Evolutionary conservation across 2,888 invertebrate genomes (phyloP).

Genomic region (Morpho achilles): DNA sequence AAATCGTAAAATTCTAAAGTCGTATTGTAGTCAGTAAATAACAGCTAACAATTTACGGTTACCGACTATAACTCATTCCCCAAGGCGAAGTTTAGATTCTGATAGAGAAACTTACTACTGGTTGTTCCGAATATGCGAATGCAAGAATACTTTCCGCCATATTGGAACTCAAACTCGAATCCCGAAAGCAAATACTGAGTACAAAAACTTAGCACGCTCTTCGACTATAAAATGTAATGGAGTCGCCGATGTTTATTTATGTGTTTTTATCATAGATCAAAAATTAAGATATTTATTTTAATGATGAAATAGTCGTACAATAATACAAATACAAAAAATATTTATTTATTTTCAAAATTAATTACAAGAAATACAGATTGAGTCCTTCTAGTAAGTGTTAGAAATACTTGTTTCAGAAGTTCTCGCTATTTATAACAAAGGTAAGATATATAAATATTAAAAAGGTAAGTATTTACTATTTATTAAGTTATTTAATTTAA

Average conservation of each 20-base stretch:
- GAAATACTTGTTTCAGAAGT: too few species aligned
- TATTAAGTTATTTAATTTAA: too few species aligned
- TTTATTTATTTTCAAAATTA: too few species aligned
- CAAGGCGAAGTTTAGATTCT: constrained; percentile 52
- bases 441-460: too few species aligned
- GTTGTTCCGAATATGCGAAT: constrained; percentile 61
- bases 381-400: too few species aligned
- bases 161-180: constrained; percentile 66
- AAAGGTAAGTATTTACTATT: too few species aligned
- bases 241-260: background rate
- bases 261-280: too few species aligned
- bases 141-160: constrained; percentile 68
- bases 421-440: too few species aligned
- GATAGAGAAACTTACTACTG: constrained; percentile 59
- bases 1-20: background rate
- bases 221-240: constrained; percentile 21
- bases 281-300: background rate
- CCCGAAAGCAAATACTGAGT: constrained; percentile 72
- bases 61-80: constrained; percentile 31
- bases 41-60: constrained; percentile 22
- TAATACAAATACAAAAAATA: too few species aligned
- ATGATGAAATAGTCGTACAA: background rate
- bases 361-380: too few species aligned
- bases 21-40: background rate
- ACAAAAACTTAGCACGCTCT: constrained; percentile 66